These are phyloP conservation scores for Globia sparganii DNA, from an alignment of 2,888 invertebrate genomes.

Conservation along the genomic window DNA sequence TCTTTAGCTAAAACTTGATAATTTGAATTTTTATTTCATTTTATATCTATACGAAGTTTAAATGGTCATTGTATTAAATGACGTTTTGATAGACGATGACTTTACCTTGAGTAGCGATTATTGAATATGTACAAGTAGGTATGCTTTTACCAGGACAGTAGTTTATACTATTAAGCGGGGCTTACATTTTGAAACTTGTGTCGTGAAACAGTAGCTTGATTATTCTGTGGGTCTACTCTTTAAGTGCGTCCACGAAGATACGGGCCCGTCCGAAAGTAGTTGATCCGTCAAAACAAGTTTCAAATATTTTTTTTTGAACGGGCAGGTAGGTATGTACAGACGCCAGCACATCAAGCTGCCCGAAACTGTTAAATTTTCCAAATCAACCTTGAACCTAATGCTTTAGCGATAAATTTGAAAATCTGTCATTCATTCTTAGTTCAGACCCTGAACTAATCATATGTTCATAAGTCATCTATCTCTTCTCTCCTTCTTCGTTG, in stretches of 20 bases:
- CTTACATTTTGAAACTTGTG: not conserved
- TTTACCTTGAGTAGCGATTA: conserved; percentile 41
- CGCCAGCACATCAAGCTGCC: too few relatives aligned
- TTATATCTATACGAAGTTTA: conserved; percentile 49
- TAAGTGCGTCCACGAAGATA: not conserved
- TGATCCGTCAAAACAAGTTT: too few relatives aligned
- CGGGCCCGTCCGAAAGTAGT: too few relatives aligned
- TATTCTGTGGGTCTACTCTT: not conserved
- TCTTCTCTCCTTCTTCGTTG: too few relatives aligned
- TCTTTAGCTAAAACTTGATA: conserved; percentile 63
- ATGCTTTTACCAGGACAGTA: conserved; percentile 14
- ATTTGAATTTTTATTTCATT: conserved; percentile 64
- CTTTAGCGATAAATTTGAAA: too few relatives aligned
- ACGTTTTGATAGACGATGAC: conserved; percentile 56
- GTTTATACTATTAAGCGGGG: conserved; percentile 4
- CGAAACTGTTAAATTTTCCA: too few relatives aligned
- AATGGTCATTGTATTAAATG: conserved; percentile 56
- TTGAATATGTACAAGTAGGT: conserved; percentile 22
- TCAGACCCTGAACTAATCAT: too few relatives aligned
- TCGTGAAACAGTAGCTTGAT: not conserved
- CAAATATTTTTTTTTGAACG: too few relatives aligned
- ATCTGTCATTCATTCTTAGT: too few relatives aligned
- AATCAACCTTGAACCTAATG: too few relatives aligned
- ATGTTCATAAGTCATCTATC: too few relatives aligned
- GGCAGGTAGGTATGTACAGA: too few relatives aligned